Base-by-base conservation (phyloP, 2,113 vertebrate species). In the Clarias magur region DNA sequence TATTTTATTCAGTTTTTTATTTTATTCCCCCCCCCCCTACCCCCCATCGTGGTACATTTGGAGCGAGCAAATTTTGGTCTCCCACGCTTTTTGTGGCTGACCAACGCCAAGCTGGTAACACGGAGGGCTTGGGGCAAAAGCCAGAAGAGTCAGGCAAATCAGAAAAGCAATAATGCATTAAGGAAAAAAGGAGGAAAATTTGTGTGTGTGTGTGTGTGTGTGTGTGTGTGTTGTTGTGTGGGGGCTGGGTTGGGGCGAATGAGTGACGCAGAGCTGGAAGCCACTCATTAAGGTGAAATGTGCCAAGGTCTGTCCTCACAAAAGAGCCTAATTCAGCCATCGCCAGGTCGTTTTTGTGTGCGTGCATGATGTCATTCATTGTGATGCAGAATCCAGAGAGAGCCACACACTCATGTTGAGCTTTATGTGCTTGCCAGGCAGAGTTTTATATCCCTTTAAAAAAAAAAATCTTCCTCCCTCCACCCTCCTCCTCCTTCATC, bases 221-320 rank as follows among this genome's bases (percentile, higher is more conserved):
- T 48, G 42, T 48, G 42, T 48, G 4, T 4, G 4, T 42, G 48
- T 48, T 48, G 48, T 48, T 48, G 48, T 48, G 86, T 10, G 42
- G 59, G 59, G 9, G 9, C 15, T 10, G 54, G 56, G 88, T 75
- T 42, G 84, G 72, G 81, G 86, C 81, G 73, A 84, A 88, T 87
- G 92, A 93, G 91, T 83, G 84, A 89, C 86, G 85, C 79, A 62
- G 91, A 89, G 88, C 92, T 93, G 79, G 63, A 91, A 92, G 91
- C 93, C 89, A 92, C 90, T 93, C 90, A 93, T 93, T 92, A 91
- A 92, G 91, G 89, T 92, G 86, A 92, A 92, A 90, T 87, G 90
- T 94, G 93, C 93, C 93, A 94, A 93, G 92, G 91, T 90, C 93
- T 90, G 89, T 59, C 4, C 87, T 89, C 87, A 89, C 87, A 89